A percentile compares a stretch with the other conserved stretches of the same genome.
phyloP scores from a whole-genome alignment of 2,797 vertebrate species.

The Buphagus erythrorhynchus region DNA sequence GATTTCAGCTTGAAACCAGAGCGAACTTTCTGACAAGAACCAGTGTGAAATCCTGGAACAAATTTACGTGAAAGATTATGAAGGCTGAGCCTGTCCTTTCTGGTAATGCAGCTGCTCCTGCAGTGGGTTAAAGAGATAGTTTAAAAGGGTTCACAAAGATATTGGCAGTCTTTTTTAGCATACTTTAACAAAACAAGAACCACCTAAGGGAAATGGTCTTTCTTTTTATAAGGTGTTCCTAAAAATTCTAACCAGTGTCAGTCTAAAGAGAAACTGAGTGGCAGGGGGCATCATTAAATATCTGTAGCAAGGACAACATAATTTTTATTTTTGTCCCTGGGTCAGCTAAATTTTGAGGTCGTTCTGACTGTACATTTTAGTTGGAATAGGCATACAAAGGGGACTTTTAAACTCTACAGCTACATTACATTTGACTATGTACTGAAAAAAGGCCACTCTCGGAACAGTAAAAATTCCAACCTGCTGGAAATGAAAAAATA shows the following conservation, averaged over 20 bases:
- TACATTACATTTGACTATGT: background rate
- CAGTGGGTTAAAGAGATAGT: background rate
- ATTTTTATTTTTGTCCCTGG: background rate
- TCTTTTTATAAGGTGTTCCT: background rate
- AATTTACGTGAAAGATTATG: background rate
- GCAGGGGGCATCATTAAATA: background rate
- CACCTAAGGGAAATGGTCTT: background rate
- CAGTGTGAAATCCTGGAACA: background rate
- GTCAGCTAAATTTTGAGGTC: background rate
- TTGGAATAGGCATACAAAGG: background rate
- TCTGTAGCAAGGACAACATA: background rate
- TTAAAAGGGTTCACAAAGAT: background rate
- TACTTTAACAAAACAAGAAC: background rate
- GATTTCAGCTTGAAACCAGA: background rate
- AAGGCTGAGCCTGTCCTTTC: background rate
- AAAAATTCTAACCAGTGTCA: background rate
- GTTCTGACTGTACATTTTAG: background rate
- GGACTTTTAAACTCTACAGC: background rate
- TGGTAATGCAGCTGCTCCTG: background rate
- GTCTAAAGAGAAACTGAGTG: background rate
- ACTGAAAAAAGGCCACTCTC: background rate
- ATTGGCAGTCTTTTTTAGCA: background rate
- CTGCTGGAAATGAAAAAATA: background rate
- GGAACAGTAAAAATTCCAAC: background rate
- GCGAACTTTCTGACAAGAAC: background rate